Evolutionary conservation across 2,113 vertebrate genomes (phyloP), one percentile per base, ranked within the genome.

Genomic region (Tenebrosternarchus preto): DNA sequence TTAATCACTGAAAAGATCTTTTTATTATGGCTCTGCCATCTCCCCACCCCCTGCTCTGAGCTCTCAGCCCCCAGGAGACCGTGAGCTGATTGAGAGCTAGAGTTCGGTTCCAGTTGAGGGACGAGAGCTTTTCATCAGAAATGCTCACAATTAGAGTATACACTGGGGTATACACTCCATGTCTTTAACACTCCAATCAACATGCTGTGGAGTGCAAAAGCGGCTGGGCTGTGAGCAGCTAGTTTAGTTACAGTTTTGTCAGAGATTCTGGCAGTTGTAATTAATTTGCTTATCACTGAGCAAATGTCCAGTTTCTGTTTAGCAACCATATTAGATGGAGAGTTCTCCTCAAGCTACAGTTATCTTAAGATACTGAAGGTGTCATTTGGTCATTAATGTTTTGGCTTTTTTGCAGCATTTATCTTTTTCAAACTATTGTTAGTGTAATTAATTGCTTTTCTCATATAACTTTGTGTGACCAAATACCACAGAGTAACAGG

Each of bases 1-100:
- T 82, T 80, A 80, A 82, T 82, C 82, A 76, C 75, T 43, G 76
- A 61, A 78, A 78, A 74, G 79, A 64, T 53, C 46, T 78, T 81
- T 83, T 80, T 70, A 78, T 77, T 82, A 67, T 79, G 46, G 80
- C 16, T 59, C 53, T 77, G 46, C n/a, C 56, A 4, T 27, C 22
- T 33, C 27, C 11, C 33, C 69, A 63, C 43, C 24, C 50, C n/a
- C 61, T 50, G 69, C 29, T 29, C 59, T 56, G 5, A 6, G 60
- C 67, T 57, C 29, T 15, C n/a, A 43, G 50, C 33, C 27, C 61
- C 57, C 5, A 11, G 66, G 80, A 77, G 57, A 63, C 70, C 33
- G 43, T 60, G 22, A 20, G 76, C 27, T 83, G 76, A 81, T 84
- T 81, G 76, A 86, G 66, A 82, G 63, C 24, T 71, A 76, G 36